Conservation (phyloP, 2,888 invertebrate species). For the Thyatira batis region DNA sequence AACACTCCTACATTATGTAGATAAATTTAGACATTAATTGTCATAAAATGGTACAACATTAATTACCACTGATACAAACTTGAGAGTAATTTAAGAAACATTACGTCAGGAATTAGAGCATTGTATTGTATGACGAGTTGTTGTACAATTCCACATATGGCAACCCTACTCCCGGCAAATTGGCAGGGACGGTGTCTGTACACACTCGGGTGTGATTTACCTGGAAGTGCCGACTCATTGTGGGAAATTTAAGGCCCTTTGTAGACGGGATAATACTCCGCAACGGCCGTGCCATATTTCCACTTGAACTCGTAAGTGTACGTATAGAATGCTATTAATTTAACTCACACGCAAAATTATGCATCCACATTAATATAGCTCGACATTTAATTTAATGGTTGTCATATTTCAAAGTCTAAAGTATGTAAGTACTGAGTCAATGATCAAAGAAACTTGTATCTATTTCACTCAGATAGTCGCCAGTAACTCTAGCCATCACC, state of each 20-base stretch:
- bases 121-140: background rate
- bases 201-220: conserved; percentile 18
- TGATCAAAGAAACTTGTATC: too few species aligned
- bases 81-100: too few species aligned
- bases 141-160: background rate
- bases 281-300: background rate
- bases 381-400: background rate
- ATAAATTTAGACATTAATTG: too few species aligned
- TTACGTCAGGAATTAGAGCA: background rate
- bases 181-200: conserved; percentile 33
- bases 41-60: too few species aligned
- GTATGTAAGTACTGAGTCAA: too few species aligned
- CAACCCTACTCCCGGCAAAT: conserved; percentile 30
- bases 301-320: background rate
- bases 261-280: conserved; percentile 11
- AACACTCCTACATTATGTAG: too few species aligned
- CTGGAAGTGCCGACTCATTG: conserved; percentile 10
- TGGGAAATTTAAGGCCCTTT: conserved; percentile 6
- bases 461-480: too few species aligned
- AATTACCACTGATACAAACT: too few species aligned
- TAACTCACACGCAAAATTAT: background rate
- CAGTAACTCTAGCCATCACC: too few species aligned
- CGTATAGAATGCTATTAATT: background rate
- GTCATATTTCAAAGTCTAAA: background rate
- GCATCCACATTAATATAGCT: background rate